Evolutionary conservation across 2,888 invertebrate genomes (phyloP).

Genomic region (Clivina fossor): DNA sequence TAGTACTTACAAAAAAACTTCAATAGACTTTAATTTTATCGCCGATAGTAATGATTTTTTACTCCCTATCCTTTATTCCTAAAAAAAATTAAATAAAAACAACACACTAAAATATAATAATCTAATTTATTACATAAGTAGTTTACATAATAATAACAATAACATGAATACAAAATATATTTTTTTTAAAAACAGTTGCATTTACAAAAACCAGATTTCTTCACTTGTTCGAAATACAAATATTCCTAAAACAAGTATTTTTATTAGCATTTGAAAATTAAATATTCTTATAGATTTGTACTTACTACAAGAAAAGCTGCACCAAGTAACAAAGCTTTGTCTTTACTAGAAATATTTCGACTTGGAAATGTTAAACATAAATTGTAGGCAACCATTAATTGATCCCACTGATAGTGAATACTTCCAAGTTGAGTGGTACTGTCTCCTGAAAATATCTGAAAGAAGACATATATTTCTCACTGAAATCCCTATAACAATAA

Average conservation of each 20-base stretch:
- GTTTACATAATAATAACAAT: too few relatives aligned
- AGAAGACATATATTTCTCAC: constrained; percentile 17
- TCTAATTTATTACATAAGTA: too few relatives aligned
- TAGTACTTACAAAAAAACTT: too few relatives aligned
- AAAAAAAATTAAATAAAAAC: too few relatives aligned
- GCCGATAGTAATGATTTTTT: too few relatives aligned
- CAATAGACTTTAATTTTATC: too few relatives aligned
- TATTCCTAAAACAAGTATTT: constrained; percentile 61
- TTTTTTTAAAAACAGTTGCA: too few relatives aligned
- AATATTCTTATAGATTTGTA: constrained; percentile 27
- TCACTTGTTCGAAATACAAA: constrained; percentile 63
- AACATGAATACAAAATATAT: too few relatives aligned
- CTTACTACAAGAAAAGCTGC: constrained; percentile 81
- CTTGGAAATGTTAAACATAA: constrained; percentile 76
- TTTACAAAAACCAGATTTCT: too few relatives aligned
- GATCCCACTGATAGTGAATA: constrained; percentile 73
- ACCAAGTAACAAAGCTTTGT: constrained; percentile 79
- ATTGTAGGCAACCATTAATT: constrained; percentile 67
- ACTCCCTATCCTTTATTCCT: too few relatives aligned
- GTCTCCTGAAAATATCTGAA: constrained; percentile 61
- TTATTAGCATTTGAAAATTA: constrained; percentile 2
- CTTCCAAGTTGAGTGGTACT: constrained; percentile 64
- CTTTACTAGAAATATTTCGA: constrained; percentile 67
- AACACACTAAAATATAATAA: too few relatives aligned
- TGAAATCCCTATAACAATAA: not conserved